Evolutionary conservation across 2,113 vertebrate species (phyloP).

Genomic region (human): GRCh38 chr7:155535501-155536000

Average conservation of each 20-base stretch:
- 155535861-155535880: background rate
- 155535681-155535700: background rate
- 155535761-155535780: background rate
- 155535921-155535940: rapidly evolving
- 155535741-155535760: too few species aligned
- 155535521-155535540: background rate
- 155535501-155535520: background rate
- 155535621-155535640: background rate
- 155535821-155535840: rapidly evolving
- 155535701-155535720: background rate
- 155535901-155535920: rapidly evolving
- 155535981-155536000: background rate
- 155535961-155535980: background rate
- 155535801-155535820: rapidly evolving
- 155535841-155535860: background rate
- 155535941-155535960: background rate
- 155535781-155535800: rapidly evolving
- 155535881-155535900: background rate
- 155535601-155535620: background rate
- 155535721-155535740: background rate
- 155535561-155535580: rapidly evolving
- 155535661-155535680: too few species aligned
- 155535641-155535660: background rate
- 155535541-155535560: background rate
- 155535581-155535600: background rate